phyloP scores from a whole-genome alignment of 2,888 invertebrate genomes.

The Hesperia comma region DNA sequence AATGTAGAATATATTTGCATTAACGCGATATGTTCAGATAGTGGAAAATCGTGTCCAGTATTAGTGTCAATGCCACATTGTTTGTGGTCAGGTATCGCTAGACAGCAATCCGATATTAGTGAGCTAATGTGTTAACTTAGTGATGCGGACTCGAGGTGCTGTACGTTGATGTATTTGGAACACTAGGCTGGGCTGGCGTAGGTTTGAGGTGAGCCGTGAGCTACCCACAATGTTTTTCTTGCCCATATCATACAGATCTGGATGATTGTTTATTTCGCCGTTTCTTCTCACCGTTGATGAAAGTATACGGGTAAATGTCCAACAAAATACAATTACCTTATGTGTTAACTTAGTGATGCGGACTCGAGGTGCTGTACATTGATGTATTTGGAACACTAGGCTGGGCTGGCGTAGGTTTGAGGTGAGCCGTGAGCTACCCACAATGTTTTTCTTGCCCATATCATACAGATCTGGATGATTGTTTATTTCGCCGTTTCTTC shows the following conservation, averaged over 20 bases:
- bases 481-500: too few species aligned
- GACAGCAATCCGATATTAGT: conserved; percentile 67
- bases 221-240: not conserved
- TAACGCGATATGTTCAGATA: conserved; percentile 45
- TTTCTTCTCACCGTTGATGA: too few species aligned
- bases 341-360: conserved; percentile 42
- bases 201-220: not conserved
- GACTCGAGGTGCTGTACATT: conserved; percentile 46
- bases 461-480: too few species aligned
- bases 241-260: too few species aligned
- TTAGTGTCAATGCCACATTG: conserved; percentile 76
- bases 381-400: conserved; percentile 31
- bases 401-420: not conserved
- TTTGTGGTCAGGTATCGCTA: conserved; percentile 69
- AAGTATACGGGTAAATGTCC: too few species aligned
- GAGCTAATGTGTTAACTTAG: conserved; percentile 43
- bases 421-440: not conserved
- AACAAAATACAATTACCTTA: conserved; percentile 31
- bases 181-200: conserved; percentile 2
- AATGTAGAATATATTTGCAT: conserved; percentile 46
- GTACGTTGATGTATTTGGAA: conserved; percentile 40
- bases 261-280: too few species aligned
- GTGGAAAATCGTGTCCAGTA: conserved; percentile 49
- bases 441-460: not conserved
- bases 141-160: conserved; percentile 46